Conservation (phyloP, 2,113 vertebrate genomes). For the Phaethornis superciliosus region DNA sequence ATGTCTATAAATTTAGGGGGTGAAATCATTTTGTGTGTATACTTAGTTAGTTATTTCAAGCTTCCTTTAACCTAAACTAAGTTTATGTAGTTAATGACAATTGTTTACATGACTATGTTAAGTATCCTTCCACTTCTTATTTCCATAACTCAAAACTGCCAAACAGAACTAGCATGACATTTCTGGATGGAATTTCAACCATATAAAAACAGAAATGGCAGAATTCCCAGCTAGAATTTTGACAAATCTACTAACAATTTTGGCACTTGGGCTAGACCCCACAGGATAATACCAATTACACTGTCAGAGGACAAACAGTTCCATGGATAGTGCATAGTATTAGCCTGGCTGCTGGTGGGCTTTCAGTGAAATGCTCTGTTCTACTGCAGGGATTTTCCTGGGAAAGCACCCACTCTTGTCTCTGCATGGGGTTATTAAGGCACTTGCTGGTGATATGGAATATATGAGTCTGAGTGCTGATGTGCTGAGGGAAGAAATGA, state of each 20-base stretch:
- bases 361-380: background rate
- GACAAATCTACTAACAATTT: background rate
- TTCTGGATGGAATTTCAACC: background rate
- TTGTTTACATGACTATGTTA: background rate
- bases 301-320: background rate
- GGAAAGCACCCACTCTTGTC: conserved; percentile 39
- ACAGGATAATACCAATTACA: background rate
- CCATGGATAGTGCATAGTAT: background rate
- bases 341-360: background rate
- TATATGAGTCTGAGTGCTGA: background rate
- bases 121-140: background rate
- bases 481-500: conserved; percentile 33
- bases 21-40: background rate
- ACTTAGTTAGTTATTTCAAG: background rate
- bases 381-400: background rate
- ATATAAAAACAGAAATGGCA: background rate
- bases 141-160: background rate
- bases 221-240: conserved; percentile 2
- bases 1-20: background rate
- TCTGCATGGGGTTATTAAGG: background rate
- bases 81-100: background rate
- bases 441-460: background rate
- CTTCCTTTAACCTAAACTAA: background rate
- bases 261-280: background rate
- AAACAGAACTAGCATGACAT: background rate